Conservation (phyloP, 2,888 invertebrate species). For the Galerucella calmariensis region DNA sequence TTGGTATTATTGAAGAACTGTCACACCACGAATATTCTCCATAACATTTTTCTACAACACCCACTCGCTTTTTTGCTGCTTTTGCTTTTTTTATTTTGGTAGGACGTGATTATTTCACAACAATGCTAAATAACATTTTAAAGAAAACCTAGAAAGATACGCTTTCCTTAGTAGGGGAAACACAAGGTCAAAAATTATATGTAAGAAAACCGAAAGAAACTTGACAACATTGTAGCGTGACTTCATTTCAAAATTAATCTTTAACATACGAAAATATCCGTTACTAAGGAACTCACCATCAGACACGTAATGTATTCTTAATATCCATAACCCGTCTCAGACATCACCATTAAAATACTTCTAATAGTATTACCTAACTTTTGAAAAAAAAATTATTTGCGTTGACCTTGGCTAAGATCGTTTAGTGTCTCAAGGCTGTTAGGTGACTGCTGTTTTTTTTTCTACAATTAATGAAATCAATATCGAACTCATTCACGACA, state of each 20-base stretch:
- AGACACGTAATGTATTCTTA: not conserved
- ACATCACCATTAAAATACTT: not conserved
- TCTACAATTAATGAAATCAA: no score
- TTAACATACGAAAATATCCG: not conserved
- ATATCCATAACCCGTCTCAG: not conserved
- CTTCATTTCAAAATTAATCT: not conserved
- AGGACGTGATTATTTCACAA: no score
- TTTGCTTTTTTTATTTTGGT: no score
- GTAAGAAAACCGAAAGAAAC: not conserved
- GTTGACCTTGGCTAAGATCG: constrained; percentile 10
- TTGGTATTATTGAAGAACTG: no score
- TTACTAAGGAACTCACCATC: no score
- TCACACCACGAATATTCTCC: no score
- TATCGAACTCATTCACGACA: no score
- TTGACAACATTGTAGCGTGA: not conserved
- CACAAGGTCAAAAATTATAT: not conserved
- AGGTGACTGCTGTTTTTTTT: constrained; percentile 1
- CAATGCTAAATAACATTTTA: no score
- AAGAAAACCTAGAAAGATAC: no score
- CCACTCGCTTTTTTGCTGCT: no score
- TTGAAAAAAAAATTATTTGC: constrained; percentile 4
- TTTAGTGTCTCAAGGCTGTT: constrained; percentile 5
- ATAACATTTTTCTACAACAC: no score
- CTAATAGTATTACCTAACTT: constrained; percentile 1
- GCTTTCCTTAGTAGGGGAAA: no score